Evolutionary conservation across 2,797 vertebrate genomes (phyloP), one percentile per base, ranked within the genome.

Genomic region (Acanthurus leucopareius): DNA sequence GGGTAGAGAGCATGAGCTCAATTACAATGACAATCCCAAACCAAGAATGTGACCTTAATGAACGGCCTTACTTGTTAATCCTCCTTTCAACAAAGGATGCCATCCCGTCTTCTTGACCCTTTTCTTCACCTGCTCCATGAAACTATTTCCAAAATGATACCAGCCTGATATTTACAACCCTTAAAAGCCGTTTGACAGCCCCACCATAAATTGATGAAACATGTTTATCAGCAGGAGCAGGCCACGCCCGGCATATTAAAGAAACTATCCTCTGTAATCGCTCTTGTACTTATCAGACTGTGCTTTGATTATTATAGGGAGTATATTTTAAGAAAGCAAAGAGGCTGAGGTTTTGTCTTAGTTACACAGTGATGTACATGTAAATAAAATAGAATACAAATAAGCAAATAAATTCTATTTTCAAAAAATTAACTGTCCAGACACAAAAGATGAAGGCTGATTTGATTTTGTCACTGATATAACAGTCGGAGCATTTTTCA

Each of bases 181-280:
- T 84, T 91, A 91, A 91, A 90, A 91, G 87, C 88, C 69, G 61
- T 83, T 78, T 74, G 87, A 89, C 83, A 86, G 79, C 68, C 16
- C 7, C 16, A 1, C 72, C 45, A 63, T 87, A 82, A 91, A 87
- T 89, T 87, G 85, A 81, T 67, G 57, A 76, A 81, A 76, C 80
- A 32, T 83, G 69, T 88, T 87, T 83, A 80, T 82, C 68, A 88
- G 73, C 25, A 61, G 54, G 11, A 56, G 40, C 58, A 25, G 61
- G 53, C 59, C 66, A 64, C 52, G 51, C 16, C 17, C 9, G n/a
- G 19, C 62, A 65, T 70, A 57, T 81, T 57, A 78, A 82, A 74
- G 72, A 85, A 79, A 78, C 64, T 71, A 77, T 69, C 64, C 42
- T 71, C 44, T 59, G 22, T 65, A 10, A 57, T 73, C 35, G 49